Evolutionary conservation across 2,888 invertebrate genomes (phyloP), one percentile per base, ranked within the genome.

Genomic region (Drosophila quasianomalipes): DNA sequence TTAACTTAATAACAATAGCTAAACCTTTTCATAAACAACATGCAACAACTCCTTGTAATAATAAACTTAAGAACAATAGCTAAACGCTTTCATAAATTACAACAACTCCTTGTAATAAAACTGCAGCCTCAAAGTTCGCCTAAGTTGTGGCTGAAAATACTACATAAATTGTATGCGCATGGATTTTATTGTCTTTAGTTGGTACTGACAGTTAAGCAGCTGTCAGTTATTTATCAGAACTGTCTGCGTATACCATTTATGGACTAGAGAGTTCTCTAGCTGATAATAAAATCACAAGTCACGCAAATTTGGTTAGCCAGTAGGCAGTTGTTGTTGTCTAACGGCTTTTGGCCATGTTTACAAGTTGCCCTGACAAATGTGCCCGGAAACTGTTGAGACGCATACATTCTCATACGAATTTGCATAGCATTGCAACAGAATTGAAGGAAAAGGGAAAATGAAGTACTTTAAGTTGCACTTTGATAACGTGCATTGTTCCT

Each of bases 351-450:
- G 47, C 61, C 75, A 74, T 75, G 85, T 83, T 90, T 81, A 90
- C 82, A 83, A 70, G 82, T 70, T 49, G 79, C 72, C 72, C 81
- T 89, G 85, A 90, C 90, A 86, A 86, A 86, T 86, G 90, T 76
- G 83, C 75, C 84, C 90, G 86, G 89, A 89, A 86, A 81, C 61
- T 62, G 67, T 69, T 37, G 64, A 31, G 54, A 44, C 63, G 54
- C 52, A 74, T 37, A 70, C 28, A 35, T 31, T 31, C 39, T 19
- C 31, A 41, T 39, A 33, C 64, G 70, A 84, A 89, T 85, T 87
- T 79, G 85, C 85, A 86, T 82, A 66, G 4, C 51, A 28, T 28
- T 28, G 28, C 66, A 71, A 76, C 73, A 66, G 76, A 76, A 76
- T 81, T 41, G 22, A 41, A 30, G 83, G 61, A 76, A 81, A 84